phyloP scores from a whole-genome alignment of 2,113 vertebrate species.

The Caloenas nicobarica region DNA sequence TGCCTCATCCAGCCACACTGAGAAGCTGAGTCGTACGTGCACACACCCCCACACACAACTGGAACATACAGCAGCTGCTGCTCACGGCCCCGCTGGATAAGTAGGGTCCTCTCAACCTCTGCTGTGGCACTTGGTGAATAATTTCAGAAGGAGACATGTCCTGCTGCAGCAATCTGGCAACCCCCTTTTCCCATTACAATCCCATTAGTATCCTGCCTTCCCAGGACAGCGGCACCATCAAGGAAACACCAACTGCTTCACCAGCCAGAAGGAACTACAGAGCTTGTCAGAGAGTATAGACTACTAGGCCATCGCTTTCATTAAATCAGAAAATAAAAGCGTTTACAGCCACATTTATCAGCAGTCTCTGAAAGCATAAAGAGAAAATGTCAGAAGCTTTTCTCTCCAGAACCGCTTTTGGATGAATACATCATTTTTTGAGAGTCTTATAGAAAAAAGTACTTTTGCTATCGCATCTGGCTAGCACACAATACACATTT shows the following conservation, averaged over 20 bases:
- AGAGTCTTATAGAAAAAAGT: not conserved
- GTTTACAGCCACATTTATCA: not conserved
- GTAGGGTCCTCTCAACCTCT: not conserved
- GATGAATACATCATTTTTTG: not conserved
- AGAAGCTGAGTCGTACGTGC: not conserved
- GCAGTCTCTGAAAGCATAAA: not conserved
- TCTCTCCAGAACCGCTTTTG: not conserved
- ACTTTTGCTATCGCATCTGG: not conserved
- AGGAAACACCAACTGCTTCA: not conserved
- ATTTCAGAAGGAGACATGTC: not conserved
- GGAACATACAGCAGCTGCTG: not conserved
- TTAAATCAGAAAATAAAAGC: conserved; percentile 29
- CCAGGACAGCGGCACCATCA: not conserved
- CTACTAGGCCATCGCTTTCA: not conserved
- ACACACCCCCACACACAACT: accelerated
- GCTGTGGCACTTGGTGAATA: not conserved
- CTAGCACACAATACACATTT: not conserved
- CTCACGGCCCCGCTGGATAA: accelerated
- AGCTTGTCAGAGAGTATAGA: not conserved
- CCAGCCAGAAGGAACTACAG: not conserved
- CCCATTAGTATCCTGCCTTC: not conserved
- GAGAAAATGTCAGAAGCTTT: not conserved
- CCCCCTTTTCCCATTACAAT: not conserved
- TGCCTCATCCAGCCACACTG: not conserved
- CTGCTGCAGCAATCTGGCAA: not conserved